Evolutionary conservation across 1,140 invertebrate species (phyloP).

Genomic region (Drosophila fuyamai): DNA sequence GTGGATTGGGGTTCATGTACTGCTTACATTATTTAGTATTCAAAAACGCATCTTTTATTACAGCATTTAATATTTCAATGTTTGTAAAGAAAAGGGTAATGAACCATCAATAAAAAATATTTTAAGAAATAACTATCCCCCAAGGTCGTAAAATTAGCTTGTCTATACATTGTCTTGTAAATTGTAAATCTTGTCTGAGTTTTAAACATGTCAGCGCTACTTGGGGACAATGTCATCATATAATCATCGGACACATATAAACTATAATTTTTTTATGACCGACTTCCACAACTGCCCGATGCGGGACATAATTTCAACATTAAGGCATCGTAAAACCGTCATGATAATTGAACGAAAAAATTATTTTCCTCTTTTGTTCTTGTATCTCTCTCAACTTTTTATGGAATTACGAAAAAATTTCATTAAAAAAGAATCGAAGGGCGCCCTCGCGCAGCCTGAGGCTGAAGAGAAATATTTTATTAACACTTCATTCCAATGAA

Average conservation of each 20-base stretch:
- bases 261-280: conserved; percentile 69
- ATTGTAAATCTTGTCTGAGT: conserved; percentile 36
- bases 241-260: conserved; percentile 36
- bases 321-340: conserved; percentile 74
- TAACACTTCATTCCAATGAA: conserved; percentile 80
- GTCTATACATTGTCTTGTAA: conserved; percentile 40
- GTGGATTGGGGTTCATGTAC: background rate
- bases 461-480: conserved; percentile 74
- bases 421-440: conserved; percentile 59
- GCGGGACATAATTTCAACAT: conserved; percentile 74
- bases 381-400: conserved; percentile 31
- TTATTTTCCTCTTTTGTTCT: conserved; percentile 48
- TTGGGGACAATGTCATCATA: conserved; percentile 29
- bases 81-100: background rate
- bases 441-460: conserved; percentile 3
- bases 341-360: conserved; percentile 70
- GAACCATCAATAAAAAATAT: background rate
- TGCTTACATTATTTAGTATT: background rate
- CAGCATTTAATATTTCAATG: background rate
- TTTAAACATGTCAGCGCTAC: conserved; percentile 25
- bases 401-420: conserved; percentile 64
- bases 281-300: conserved; percentile 46
- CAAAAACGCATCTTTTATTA: background rate
- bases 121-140: background rate
- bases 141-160: conserved; percentile 19